Conservation (phyloP, 1,140 invertebrate species). For the Phymastichus coffea region DNA sequence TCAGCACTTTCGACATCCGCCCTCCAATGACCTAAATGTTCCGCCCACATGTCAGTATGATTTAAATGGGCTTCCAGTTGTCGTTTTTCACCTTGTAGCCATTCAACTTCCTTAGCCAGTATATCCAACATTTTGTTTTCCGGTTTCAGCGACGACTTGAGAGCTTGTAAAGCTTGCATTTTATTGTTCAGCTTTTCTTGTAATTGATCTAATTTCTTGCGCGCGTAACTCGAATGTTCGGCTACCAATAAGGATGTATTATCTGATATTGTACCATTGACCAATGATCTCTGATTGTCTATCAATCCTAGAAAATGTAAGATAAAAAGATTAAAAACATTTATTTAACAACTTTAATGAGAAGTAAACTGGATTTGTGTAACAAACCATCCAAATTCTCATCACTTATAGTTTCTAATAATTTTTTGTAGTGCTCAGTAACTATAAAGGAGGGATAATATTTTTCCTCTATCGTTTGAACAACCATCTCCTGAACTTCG, state of each 20-base stretch:
- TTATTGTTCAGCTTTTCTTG: conserved; percentile 79
- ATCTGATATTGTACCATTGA: conserved; percentile 44
- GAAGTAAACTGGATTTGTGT: background rate
- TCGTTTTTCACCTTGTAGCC: conserved; percentile 73
- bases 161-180: conserved; percentile 76
- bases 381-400: conserved; percentile 61
- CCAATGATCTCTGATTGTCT: conserved; percentile 40
- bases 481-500: conserved; percentile 79
- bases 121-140: conserved; percentile 74
- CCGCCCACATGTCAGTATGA: conserved; percentile 86
- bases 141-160: conserved; percentile 72
- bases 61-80: conserved; percentile 79
- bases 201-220: conserved; percentile 77
- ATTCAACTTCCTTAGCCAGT: conserved; percentile 80
- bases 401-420: conserved; percentile 69
- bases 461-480: conserved; percentile 78
- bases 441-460: conserved; percentile 87
- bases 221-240: conserved; percentile 81
- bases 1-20: conserved; percentile 80
- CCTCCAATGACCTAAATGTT: conserved; percentile 83
- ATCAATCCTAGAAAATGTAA: conserved; percentile 39
- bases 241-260: conserved; percentile 61
- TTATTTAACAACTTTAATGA: too few species aligned
- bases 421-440: conserved; percentile 79
- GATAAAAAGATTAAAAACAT: background rate